Evolutionary conservation across 2,888 invertebrate species (phyloP), one percentile per base, ranked within the genome.

Genomic region (Ophion ventricosus): DNA sequence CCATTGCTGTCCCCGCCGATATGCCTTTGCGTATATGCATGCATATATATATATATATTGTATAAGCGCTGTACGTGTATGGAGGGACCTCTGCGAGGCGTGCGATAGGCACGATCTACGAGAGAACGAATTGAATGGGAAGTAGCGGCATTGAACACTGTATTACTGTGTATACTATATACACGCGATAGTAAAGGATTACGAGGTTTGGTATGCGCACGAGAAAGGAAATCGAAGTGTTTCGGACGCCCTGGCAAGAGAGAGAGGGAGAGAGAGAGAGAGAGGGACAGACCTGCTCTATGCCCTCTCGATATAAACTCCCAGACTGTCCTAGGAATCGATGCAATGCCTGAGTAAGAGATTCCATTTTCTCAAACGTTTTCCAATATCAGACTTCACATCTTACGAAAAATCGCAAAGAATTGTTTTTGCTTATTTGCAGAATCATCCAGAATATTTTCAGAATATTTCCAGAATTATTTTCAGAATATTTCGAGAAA

Each of bases 51-150:
- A 25, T 57, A 25, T 75, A 26, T 54, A 40, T 43, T 35, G 35
- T 35, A 35, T 4, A 35, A 35, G 35, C 35, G 35, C 7, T 35
- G 35, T 35, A 35, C 35, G 35, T 20, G 64, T 54, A 64, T 54
- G 63, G 63, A 73, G 63, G 78, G 61, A 73, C 69, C 43, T 78
- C 70, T 63, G 69, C 57, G 35, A 59, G 80, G 72, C 66, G 82
- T 72, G 82, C 84, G 80, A 84, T 77, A 77, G 80, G 74, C 84
- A 84, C 84, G 84, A 84, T 78, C 74, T 64, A 63, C 63, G 64
- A 74, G 80, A 81, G 74, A 76, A 81, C 77, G 81, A 84, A 84
- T 84, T 84, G 80, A 84, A 81, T 84, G 84, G 81, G 72, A 78
- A 84, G 78, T 83, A 83, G 43, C 43, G 77, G 69, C 56, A 82